Conservation (phyloP, 1,140 invertebrate genomes). For the Grapholita molesta region DNA sequence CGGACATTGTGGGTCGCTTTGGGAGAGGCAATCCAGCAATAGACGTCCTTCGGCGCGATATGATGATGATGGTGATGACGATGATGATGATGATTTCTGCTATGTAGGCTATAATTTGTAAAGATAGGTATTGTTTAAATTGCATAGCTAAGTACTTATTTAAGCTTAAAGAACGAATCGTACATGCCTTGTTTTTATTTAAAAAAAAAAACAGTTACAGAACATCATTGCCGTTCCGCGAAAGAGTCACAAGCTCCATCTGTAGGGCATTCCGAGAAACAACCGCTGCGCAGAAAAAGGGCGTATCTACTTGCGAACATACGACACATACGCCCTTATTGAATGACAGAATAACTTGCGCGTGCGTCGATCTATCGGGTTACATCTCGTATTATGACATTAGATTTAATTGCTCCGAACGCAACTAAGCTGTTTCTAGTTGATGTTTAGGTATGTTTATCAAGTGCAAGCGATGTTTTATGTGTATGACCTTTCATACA, state of each 20-base stretch:
- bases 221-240: conserved; percentile 25
- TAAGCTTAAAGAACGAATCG: too few species aligned
- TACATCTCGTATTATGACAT: conserved; percentile 17
- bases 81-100: too few species aligned
- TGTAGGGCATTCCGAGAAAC: conserved; percentile 29
- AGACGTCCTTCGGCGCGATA: too few species aligned
- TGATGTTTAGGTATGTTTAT: background rate
- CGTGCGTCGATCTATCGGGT: conserved; percentile 16
- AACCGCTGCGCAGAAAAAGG: background rate
- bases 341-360: conserved; percentile 3
- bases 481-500: background rate
- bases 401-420: conserved; percentile 7
- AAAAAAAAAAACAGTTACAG: conserved; percentile 1
- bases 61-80: too few species aligned
- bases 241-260: conserved; percentile 33
- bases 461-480: background rate
- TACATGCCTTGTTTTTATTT: conserved; percentile 5
- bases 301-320: background rate
- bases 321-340: background rate
- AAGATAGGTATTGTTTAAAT: too few species aligned
- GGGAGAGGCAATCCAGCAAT: too few species aligned
- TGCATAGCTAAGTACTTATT: too few species aligned
- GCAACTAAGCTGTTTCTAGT: background rate
- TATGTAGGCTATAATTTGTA: too few species aligned
- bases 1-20: too few species aligned